phyloP scores from a whole-genome alignment of 2,113 vertebrate genomes.

The Neolamprologus kungweensis region DNA sequence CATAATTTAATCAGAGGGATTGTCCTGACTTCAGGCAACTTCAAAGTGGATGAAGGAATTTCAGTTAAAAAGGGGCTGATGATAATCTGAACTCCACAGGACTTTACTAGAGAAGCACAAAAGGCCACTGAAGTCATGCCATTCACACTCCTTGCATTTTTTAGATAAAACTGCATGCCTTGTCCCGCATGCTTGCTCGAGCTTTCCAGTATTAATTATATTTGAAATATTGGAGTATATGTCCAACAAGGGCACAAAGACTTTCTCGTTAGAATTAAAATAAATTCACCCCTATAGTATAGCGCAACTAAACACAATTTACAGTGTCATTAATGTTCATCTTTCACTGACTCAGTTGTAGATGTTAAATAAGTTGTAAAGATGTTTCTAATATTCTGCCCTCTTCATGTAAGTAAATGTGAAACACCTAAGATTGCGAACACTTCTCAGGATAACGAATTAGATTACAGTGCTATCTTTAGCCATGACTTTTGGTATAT shows the following conservation, averaged over 20 bases:
- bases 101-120: conserved; percentile 1
- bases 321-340: background rate
- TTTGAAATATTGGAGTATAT: background rate
- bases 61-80: background rate
- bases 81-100: conserved; percentile 40
- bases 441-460: background rate
- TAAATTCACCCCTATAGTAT: background rate
- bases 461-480: background rate
- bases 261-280: background rate
- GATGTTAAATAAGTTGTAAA: background rate
- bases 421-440: background rate
- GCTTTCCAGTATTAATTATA: background rate
- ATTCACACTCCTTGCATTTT: background rate
- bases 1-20: conserved; percentile 1
- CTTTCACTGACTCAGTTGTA: background rate
- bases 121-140: background rate
- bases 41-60: conserved; percentile 15
- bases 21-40: background rate
- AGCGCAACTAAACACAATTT: background rate
- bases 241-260: background rate
- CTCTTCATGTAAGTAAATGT: background rate
- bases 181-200: background rate
- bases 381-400: background rate
- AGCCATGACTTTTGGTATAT: background rate
- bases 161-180: background rate